phyloP scores from a whole-genome alignment of 1,140 invertebrate genomes.

The Patella vulgata region DNA sequence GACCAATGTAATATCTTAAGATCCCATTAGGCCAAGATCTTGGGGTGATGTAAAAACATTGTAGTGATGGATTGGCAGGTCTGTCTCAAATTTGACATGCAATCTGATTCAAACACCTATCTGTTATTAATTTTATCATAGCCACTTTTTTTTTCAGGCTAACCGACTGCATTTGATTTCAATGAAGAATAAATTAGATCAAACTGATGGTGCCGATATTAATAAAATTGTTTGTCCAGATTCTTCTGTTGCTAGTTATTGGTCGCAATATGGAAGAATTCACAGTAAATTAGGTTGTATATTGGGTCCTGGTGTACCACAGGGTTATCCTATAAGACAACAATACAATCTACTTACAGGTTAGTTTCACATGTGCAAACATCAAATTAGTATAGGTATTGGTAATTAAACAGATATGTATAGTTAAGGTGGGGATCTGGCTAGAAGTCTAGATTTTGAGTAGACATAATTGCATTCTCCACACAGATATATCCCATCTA shows the following conservation, averaged over 20 bases:
- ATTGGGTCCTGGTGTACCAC: slow-evolving; percentile 40
- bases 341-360: slow-evolving; percentile 54
- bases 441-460: neutral
- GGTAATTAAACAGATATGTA: neutral
- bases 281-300: slow-evolving; percentile 49
- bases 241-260: slow-evolving; percentile 34
- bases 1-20: too few relatives aligned
- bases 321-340: slow-evolving; percentile 38
- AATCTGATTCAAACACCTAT: too few relatives aligned
- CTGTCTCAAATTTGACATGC: too few relatives aligned
- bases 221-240: slow-evolving; percentile 31
- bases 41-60: too few relatives aligned
- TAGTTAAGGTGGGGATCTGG: neutral
- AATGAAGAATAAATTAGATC: slow-evolving; percentile 43
- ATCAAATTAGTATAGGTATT: too few relatives aligned
- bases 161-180: slow-evolving; percentile 45
- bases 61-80: too few relatives aligned
- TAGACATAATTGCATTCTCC: neutral
- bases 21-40: too few relatives aligned
- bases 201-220: slow-evolving; percentile 42
- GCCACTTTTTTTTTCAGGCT: slow-evolving; percentile 35
- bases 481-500: neutral
- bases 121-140: too few relatives aligned
- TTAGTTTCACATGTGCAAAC: slow-evolving; percentile 9
- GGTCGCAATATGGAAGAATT: slow-evolving; percentile 51